Evolutionary conservation across 2,797 vertebrate species (phyloP).

Genomic region (Amniataba percoides): DNA sequence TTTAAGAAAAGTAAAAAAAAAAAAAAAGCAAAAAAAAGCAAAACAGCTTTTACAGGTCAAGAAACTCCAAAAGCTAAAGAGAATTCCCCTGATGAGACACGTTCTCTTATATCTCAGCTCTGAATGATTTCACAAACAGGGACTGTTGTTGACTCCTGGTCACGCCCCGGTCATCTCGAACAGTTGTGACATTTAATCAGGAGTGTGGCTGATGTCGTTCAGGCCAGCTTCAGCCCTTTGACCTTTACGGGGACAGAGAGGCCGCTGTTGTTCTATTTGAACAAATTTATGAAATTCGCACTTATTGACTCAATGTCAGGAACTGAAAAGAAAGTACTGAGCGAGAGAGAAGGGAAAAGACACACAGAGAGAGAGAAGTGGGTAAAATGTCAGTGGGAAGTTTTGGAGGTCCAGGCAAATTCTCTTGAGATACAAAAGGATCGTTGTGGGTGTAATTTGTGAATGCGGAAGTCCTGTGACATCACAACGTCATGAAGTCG

Average conservation of each 20-base stretch:
- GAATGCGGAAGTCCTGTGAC: slow-evolving; percentile 66
- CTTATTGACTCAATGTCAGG: slow-evolving; percentile 24
- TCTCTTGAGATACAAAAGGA: slow-evolving; percentile 66
- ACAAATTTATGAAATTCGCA: slow-evolving; percentile 49
- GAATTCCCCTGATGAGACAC: neutral
- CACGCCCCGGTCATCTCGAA: slow-evolving; percentile 4
- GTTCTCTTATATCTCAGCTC: neutral
- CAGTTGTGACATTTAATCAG: slow-evolving; percentile 53
- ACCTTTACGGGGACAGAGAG: slow-evolving; percentile 42
- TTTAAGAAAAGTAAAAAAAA: neutral
- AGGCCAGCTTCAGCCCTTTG: slow-evolving; percentile 30
- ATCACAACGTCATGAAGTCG: slow-evolving; percentile 57
- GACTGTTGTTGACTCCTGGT: slow-evolving; percentile 8
- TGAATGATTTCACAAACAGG: slow-evolving; percentile 17
- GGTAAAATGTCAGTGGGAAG: slow-evolving; percentile 55
- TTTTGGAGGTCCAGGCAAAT: slow-evolving; percentile 34
- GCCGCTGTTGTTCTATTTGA: slow-evolving; percentile 42
- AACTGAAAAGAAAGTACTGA: slow-evolving; percentile 3
- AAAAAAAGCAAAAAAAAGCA: too few relatives aligned
- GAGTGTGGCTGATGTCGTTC: slow-evolving; percentile 22
- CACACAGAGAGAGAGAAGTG: neutral
- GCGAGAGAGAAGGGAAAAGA: neutral
- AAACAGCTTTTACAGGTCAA: neutral
- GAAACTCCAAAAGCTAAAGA: neutral
- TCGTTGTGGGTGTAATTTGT: slow-evolving; percentile 62